A percentile compares a stretch with the other conserved stretches of the same genome.
phyloP scores from a whole-genome alignment of 37 sponge, comb jelly and placozoan species.

The Crambe crambe region DNA sequence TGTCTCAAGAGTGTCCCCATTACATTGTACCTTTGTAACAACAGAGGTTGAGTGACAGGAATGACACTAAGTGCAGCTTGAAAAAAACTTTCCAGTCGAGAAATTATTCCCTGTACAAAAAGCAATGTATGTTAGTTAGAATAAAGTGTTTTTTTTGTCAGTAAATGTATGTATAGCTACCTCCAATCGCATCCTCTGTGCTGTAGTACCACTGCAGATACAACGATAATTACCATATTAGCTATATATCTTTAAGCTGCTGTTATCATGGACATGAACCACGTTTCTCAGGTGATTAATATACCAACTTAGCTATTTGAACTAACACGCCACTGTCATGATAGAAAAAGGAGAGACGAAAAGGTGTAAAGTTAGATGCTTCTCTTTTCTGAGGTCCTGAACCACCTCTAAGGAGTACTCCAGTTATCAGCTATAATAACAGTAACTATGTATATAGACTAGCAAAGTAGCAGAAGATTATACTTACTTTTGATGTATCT shows the following conservation, averaged over 20 bases:
- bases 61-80: neutral
- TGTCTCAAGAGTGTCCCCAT: too few relatives aligned
- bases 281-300: too few relatives aligned
- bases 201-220: neutral
- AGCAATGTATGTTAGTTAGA: too few relatives aligned
- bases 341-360: neutral
- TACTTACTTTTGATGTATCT: too few relatives aligned
- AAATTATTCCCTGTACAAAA: too few relatives aligned
- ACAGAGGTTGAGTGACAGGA: neutral
- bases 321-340: neutral
- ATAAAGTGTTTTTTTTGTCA: too few relatives aligned
- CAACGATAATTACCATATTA: too few relatives aligned
- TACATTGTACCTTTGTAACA: neutral
- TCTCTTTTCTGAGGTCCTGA: neutral
- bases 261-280: too few relatives aligned
- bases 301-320: too few relatives aligned
- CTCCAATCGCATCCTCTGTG: neutral
- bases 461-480: too few relatives aligned
- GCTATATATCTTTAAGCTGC: too few relatives aligned
- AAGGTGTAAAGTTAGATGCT: neutral
- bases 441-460: too few relatives aligned
- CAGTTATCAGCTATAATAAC: neutral
- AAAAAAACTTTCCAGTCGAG: neutral
- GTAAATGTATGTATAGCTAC: neutral
- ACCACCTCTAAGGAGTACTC: neutral